A percentile compares a stretch with the other conserved stretches of the same genome.
Evolutionary conservation across 2,113 vertebrate genomes (phyloP).

Genomic region (Cyprichromis sp.): DNA sequence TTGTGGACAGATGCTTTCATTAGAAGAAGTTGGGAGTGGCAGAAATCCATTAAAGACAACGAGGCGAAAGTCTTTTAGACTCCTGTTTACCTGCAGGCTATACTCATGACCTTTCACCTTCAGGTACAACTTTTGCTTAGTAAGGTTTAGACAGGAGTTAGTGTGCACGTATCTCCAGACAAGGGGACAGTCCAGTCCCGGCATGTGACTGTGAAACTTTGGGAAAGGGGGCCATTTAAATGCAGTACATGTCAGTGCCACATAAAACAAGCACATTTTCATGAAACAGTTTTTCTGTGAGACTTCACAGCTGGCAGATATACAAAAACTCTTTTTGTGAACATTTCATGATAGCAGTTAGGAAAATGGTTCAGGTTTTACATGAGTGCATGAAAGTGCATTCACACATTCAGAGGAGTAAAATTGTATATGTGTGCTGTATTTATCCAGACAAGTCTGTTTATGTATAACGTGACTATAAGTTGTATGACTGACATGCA

Average conservation of each 20-base stretch:
- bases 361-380: background rate
- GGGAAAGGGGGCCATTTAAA: slow-evolving; percentile 7
- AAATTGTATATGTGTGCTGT: slow-evolving; percentile 18
- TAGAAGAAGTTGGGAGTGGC: background rate
- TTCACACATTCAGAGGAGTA: background rate
- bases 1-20: background rate
- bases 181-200: slow-evolving; percentile 17
- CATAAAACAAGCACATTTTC: slow-evolving; percentile 36
- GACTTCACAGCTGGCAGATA: background rate
- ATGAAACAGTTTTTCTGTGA: slow-evolving; percentile 14
- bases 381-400: background rate
- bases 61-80: background rate
- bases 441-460: slow-evolving; percentile 7
- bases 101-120: slow-evolving; percentile 47
- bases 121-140: slow-evolving; percentile 16
- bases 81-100: slow-evolving; percentile 6
- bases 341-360: slow-evolving; percentile 33
- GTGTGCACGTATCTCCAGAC: background rate
- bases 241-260: slow-evolving; percentile 6
- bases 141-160: slow-evolving; percentile 1
- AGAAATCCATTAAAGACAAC: background rate
- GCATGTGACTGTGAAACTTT: slow-evolving; percentile 15
- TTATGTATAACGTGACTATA: slow-evolving; percentile 20
- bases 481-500: background rate
- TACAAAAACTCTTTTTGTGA: slow-evolving; percentile 19